These are phyloP conservation scores for Dorcus hopei DNA, from an alignment of 2,888 invertebrate species.

Conservation along the genomic window DNA sequence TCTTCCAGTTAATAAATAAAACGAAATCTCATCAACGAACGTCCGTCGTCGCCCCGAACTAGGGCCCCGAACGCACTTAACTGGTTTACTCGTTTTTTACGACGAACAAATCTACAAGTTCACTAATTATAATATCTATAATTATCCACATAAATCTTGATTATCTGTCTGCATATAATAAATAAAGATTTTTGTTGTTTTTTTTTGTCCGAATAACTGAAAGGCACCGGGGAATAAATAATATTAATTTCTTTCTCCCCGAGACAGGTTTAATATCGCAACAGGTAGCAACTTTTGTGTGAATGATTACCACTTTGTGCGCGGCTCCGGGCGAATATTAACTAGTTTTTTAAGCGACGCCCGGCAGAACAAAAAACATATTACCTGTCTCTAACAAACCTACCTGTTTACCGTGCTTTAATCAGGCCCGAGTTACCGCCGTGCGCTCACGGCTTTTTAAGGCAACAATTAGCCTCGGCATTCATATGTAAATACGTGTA, in stretches of 20 bases:
- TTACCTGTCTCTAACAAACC: conserved; percentile 16
- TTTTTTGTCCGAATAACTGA: conserved; percentile 15
- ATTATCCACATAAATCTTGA: background rate
- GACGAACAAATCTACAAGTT: no score
- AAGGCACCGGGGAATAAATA: conserved; percentile 14
- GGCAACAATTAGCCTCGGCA: conserved; percentile 12
- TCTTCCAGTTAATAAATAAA: no score
- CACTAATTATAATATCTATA: no score
- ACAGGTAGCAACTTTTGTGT: conserved; percentile 26
- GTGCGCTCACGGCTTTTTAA: background rate
- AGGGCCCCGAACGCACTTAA: no score
- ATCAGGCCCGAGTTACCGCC: conserved; percentile 14
- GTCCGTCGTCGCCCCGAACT: no score
- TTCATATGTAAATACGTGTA: conserved; percentile 15
- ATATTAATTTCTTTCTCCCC: conserved; percentile 16
- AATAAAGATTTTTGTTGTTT: conserved; percentile 1
- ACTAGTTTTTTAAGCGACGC: conserved; percentile 19
- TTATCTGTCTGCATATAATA: conserved; percentile 3
- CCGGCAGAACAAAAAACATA: conserved; percentile 10
- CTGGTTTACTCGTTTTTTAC: no score
- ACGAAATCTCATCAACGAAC: no score
- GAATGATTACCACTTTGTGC: conserved; percentile 26
- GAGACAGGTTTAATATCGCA: conserved; percentile 21
- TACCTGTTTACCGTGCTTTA: conserved; percentile 19
- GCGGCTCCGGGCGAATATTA: conserved; percentile 25